Conservation (phyloP, 2,797 vertebrate species). For the Amniataba percoides region DNA sequence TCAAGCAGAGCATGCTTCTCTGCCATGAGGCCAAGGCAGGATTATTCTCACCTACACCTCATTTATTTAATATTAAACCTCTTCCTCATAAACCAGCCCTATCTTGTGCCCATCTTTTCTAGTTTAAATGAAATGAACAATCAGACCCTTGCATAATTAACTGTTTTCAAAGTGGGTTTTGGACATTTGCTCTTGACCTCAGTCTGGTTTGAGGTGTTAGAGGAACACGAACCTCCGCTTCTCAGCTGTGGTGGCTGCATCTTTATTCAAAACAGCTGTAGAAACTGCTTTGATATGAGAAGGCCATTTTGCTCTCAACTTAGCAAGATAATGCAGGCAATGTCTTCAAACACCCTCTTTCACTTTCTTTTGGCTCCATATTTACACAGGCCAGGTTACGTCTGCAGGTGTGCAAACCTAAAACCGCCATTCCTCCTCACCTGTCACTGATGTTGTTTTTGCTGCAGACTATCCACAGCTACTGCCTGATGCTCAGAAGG, state of each 20-base stretch:
- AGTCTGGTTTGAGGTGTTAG: conserved; percentile 2
- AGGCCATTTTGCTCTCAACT: background rate
- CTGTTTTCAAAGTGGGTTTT: background rate
- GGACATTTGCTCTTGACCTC: background rate
- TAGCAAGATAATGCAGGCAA: conserved; percentile 4
- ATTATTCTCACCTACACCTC: background rate
- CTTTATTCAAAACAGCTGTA: conserved; percentile 25
- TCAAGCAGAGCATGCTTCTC: background rate
- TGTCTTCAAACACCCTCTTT: background rate
- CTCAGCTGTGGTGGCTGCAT: background rate
- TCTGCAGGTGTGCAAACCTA: conserved; percentile 26
- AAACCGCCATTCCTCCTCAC: background rate
- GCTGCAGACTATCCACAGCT: conserved; percentile 17
- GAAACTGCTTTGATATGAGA: background rate
- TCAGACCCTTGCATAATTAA: background rate
- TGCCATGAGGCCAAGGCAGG: background rate
- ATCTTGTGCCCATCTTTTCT: background rate
- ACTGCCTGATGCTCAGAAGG: background rate
- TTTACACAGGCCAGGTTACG: conserved; percentile 5
- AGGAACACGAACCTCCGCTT: background rate
- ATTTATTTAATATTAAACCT: background rate
- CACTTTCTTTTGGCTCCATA: background rate
- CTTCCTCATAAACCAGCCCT: background rate
- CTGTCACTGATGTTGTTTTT: conserved; percentile 1
- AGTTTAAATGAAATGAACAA: background rate